Conservation (phyloP, 2,888 invertebrate species). For the Callyntrura sp. region DNA sequence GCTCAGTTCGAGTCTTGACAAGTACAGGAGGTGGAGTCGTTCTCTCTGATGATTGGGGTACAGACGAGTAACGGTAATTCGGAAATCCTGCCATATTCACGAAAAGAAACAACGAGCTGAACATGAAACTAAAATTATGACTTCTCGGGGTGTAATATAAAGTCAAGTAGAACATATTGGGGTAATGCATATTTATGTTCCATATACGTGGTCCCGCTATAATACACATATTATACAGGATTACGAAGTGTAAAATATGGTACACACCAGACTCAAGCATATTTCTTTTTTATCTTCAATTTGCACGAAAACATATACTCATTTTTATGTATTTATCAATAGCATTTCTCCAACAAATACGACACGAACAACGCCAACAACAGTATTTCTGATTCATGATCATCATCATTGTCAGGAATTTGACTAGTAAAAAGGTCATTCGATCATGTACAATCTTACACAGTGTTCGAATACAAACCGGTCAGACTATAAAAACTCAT, state of each 20-base stretch:
- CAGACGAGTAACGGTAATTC: conserved; percentile 71
- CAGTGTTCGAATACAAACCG: too few species aligned
- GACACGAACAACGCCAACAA: background rate
- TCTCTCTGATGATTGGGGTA: conserved; percentile 42
- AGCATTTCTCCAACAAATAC: background rate
- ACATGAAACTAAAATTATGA: conserved; percentile 35
- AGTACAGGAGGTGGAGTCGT: conserved; percentile 68
- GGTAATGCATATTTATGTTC: background rate
- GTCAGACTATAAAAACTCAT: too few species aligned
- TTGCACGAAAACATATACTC: conserved; percentile 44
- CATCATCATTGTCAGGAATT: conserved; percentile 24
- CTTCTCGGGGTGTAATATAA: background rate
- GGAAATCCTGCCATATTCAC: conserved; percentile 64
- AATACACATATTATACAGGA: background rate
- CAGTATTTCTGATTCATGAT: conserved; percentile 2
- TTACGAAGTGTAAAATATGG: background rate
- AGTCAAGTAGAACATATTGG: background rate
- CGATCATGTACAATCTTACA: background rate
- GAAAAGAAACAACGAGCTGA: conserved; percentile 37
- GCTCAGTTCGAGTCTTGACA: conserved; percentile 52
- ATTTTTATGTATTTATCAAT: conserved; percentile 8
- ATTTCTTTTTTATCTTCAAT: conserved; percentile 50
- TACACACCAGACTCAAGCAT: conserved; percentile 15
- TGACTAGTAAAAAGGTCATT: conserved; percentile 13
- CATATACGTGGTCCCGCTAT: too few species aligned